Conservation (phyloP, 2,113 vertebrate genomes). For the Piprites chloris region DNA sequence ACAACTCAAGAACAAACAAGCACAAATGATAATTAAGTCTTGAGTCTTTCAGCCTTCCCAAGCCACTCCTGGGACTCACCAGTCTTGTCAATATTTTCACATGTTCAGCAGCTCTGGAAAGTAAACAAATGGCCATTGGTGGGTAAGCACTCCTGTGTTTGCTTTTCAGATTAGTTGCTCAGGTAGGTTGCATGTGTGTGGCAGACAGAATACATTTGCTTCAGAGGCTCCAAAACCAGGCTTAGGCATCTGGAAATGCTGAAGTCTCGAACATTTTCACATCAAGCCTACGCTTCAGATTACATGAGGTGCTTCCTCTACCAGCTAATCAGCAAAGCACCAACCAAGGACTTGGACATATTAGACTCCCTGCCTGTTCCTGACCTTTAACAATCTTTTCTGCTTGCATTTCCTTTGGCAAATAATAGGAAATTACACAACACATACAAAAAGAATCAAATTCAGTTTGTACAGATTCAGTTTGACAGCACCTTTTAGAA, state of each 20-base stretch:
- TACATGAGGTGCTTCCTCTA: not conserved
- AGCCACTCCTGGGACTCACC: not conserved
- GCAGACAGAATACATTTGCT: not conserved
- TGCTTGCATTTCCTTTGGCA: not conserved
- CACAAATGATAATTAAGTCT: not conserved
- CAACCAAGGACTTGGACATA: not conserved
- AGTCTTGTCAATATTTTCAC: conserved; percentile 39
- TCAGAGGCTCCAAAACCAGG: not conserved
- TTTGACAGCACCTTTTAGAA: not conserved
- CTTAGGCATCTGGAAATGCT: not conserved
- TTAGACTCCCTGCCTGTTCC: not conserved
- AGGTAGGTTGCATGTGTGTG: not conserved
- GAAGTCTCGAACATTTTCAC: not conserved
- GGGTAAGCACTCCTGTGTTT: conserved; percentile 12
- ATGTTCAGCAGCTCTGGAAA: not conserved
- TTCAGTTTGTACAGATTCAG: not conserved
- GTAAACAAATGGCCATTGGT: not conserved
- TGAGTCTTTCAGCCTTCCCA: not conserved
- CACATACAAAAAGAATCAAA: not conserved
- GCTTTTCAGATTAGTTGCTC: not conserved
- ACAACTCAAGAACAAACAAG: not conserved
- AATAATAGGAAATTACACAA: not conserved
- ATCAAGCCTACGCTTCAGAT: not conserved
- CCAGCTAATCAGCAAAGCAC: not conserved
- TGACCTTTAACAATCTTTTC: not conserved